Evolutionary conservation across 2,113 vertebrate genomes (phyloP).

Genomic region (Periophthalmus modestus): DNA sequence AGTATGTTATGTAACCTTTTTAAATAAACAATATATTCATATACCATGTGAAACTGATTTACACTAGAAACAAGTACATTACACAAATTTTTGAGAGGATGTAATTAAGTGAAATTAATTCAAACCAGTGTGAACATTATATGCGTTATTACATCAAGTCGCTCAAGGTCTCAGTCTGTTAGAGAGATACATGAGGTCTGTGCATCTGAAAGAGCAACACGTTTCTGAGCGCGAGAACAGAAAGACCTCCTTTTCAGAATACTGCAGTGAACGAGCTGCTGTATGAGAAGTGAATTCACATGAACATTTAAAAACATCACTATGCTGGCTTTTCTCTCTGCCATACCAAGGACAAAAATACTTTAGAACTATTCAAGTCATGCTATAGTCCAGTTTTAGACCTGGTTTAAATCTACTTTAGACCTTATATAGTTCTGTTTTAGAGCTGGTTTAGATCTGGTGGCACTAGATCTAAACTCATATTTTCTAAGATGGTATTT

Average conservation of each 20-base stretch:
- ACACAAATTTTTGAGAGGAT: neutral
- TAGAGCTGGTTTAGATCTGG: no score
- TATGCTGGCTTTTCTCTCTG: slow-evolving; percentile 3
- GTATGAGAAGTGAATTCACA: slow-evolving; percentile 9
- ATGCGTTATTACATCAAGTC: slow-evolving; percentile 35
- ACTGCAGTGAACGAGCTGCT: slow-evolving; percentile 4
- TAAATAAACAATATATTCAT: neutral
- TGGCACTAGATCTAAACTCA: no score
- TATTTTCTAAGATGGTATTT: no score
- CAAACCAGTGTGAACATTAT: neutral
- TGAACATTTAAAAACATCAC: slow-evolving; percentile 14
- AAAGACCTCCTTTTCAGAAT: neutral
- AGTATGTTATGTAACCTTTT: slow-evolving; percentile 1
- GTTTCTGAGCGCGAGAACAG: slow-evolving; percentile 7
- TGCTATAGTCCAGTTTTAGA: no score
- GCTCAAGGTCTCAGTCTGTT: slow-evolving; percentile 42
- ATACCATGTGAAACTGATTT: neutral
- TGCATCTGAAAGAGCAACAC: slow-evolving; percentile 5
- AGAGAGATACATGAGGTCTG: slow-evolving; percentile 9
- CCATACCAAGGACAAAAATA: neutral
- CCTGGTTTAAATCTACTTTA: no score
- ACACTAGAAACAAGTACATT: neutral
- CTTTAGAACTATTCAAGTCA: no score
- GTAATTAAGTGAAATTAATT: neutral
- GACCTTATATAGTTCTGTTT: no score